phyloP scores from a whole-genome alignment of 2,797 vertebrate species.

The Paedocypris micromegethes region DNA sequence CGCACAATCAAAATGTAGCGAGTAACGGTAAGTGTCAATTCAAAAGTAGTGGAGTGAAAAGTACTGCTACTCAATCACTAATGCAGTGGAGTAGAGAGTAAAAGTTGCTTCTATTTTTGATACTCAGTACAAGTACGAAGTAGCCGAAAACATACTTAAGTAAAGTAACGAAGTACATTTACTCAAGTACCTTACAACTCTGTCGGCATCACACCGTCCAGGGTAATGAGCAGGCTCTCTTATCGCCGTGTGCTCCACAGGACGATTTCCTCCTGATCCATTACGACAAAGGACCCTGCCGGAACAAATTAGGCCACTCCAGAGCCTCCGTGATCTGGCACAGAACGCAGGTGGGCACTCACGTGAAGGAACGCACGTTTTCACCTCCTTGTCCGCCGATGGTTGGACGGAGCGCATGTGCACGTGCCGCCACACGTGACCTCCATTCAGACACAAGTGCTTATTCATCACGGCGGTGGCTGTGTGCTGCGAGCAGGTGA shows the following conservation, averaged over 20 bases:
- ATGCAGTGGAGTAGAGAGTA: too few relatives aligned
- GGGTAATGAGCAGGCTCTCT: constrained; percentile 26
- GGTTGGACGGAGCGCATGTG: constrained; percentile 42
- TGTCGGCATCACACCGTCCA: constrained; percentile 19
- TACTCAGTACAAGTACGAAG: too few relatives aligned
- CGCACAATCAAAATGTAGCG: too few relatives aligned
- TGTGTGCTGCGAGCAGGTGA: constrained; percentile 16
- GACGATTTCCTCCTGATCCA: constrained; percentile 98
- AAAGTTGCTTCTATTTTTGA: too few relatives aligned
- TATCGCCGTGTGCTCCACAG: constrained; percentile 60
- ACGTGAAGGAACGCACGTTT: constrained; percentile 2
- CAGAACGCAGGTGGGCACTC: constrained; percentile 88
- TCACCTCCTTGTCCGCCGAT: neutral
- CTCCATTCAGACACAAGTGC: constrained; percentile 13
- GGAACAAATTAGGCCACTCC: constrained; percentile 97
- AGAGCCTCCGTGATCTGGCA: constrained; percentile 99
- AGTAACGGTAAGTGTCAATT: too few relatives aligned
- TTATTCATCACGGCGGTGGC: constrained; percentile 11
- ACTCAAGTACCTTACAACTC: too few relatives aligned
- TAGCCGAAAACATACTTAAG: too few relatives aligned
- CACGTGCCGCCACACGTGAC: constrained; percentile 41
- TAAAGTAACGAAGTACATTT: too few relatives aligned
- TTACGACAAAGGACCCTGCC: constrained; percentile 97
- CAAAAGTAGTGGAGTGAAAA: too few relatives aligned
- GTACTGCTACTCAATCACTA: too few relatives aligned